phyloP scores from a whole-genome alignment of 1,140 invertebrate genomes.

The Caerostris extrusa region DNA sequence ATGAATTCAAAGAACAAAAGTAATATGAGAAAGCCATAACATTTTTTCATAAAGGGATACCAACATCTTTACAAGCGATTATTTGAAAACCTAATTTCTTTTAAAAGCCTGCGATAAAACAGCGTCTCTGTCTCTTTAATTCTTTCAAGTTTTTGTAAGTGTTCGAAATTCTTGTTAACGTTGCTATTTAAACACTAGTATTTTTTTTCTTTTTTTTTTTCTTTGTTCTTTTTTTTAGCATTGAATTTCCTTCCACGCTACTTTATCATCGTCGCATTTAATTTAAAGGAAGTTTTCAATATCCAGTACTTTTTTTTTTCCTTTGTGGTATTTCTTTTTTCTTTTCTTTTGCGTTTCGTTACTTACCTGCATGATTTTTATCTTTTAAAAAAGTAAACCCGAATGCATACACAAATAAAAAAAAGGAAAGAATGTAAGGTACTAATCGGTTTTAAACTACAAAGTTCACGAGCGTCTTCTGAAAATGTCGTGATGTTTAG shows the following conservation, averaged over 20 bases:
- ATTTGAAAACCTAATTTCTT: conserved; percentile 20
- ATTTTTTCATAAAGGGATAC: not conserved
- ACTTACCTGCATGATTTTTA: conserved; percentile 6
- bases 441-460: conserved; percentile 50
- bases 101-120: conserved; percentile 22
- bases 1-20: not conserved
- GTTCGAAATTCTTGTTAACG: conserved; percentile 14
- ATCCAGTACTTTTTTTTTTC: not conserved
- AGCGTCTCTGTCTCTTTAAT: not conserved
- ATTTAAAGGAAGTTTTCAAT: conserved; percentile 45
- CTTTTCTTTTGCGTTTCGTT: not conserved
- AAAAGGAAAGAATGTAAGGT: too few relatives aligned
- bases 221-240: not conserved
- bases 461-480: not conserved
- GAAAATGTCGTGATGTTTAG: not conserved
- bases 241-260: not conserved
- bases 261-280: not conserved
- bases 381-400: not conserved
- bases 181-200: not conserved
- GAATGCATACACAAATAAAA: not conserved
- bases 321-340: not conserved
- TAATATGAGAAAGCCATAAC: not conserved
- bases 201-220: too few relatives aligned
- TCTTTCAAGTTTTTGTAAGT: conserved; percentile 36
- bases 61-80: not conserved